Percentiles rank a stretch among this genome's conserved stretches.
These are phyloP conservation scores for Piprites chloris DNA, from an alignment of 2,113 vertebrate genomes.

Conservation along the genomic window DNA sequence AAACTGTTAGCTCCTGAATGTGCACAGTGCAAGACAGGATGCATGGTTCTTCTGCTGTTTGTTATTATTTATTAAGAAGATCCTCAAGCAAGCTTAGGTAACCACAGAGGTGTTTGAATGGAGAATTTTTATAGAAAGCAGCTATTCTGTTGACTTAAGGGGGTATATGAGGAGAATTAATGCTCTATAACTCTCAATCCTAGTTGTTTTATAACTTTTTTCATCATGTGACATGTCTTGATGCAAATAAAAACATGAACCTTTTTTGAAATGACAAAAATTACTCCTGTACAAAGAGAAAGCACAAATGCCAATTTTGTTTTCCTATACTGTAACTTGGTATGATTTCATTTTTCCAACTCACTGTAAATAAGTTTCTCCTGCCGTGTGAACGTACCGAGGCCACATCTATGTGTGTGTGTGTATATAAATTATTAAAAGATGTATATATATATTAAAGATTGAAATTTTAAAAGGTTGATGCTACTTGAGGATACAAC, in stretches of 20 bases:
- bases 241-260: neutral
- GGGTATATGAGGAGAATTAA: neutral
- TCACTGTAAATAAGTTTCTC: neutral
- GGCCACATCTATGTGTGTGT: neutral
- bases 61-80: neutral
- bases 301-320: constrained; percentile 46
- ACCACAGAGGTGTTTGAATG: neutral
- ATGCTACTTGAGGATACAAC: constrained; percentile 1
- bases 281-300: constrained; percentile 7
- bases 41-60: neutral
- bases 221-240: neutral
- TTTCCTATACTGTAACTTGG: neutral
- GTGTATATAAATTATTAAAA: neutral
- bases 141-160: neutral
- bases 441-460: neutral
- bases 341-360: neutral
- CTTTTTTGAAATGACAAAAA: neutral
- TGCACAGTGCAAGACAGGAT: neutral
- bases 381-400: rapidly evolving
- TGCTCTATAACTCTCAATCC: neutral
- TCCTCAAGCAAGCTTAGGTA: neutral
- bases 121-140: neutral
- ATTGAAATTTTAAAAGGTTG: neutral
- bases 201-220: neutral
- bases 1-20: neutral